Evolutionary conservation across 2,797 vertebrate species (phyloP).

Genomic region (Oreochromis mossambicus): DNA sequence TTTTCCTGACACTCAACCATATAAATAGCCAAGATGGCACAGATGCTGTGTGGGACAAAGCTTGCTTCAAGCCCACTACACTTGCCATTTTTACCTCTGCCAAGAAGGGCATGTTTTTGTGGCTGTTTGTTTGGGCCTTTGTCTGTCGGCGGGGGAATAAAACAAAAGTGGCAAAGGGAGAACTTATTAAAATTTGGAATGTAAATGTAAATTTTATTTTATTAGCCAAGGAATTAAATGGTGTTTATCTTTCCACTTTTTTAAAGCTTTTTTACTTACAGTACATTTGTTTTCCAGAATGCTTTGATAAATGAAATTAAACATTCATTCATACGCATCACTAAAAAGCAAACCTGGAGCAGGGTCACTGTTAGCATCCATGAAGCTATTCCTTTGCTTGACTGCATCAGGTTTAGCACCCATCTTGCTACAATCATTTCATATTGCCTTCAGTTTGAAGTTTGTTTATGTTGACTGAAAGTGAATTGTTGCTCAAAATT

Average conservation of each 20-base stretch:
- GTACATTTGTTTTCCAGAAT: not conserved
- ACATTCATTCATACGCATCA: not conserved
- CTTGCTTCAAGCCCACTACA: not conserved
- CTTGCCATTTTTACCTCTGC: not conserved
- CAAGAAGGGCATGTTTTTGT: not conserved
- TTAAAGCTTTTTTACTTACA: not conserved
- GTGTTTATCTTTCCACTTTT: not conserved
- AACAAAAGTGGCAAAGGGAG: not conserved
- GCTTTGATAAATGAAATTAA: not conserved
- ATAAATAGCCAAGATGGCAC: not conserved
- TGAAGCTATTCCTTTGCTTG: not conserved
- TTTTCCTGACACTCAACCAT: not conserved
- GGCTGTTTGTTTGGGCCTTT: not conserved
- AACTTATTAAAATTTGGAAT: not conserved
- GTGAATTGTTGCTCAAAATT: not conserved
- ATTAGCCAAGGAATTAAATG: not conserved
- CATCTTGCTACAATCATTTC: not conserved
- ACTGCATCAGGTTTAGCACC: not conserved
- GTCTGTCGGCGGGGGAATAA: not conserved
- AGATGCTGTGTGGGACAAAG: not conserved
- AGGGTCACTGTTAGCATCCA: not conserved
- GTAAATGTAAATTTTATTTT: not conserved
- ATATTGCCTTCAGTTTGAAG: not conserved
- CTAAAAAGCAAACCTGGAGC: not conserved
- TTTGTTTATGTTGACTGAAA: slow-evolving; percentile 23